Evolutionary conservation across 2,888 invertebrate species (phyloP).

Genomic region (Pristionchus entomophagus): DNA sequence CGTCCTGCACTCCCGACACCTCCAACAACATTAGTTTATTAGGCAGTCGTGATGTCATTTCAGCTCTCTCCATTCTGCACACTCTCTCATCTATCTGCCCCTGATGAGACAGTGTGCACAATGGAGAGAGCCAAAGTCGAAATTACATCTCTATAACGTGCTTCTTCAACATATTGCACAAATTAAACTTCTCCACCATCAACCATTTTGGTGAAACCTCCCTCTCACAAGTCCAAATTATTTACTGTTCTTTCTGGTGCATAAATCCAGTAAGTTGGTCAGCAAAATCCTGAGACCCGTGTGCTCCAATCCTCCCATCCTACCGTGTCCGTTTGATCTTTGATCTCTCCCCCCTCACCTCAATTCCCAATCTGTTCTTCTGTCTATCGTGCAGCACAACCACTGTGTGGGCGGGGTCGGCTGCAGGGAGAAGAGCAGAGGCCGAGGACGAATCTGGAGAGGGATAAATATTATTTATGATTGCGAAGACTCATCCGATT

Average conservation of each 20-base stretch:
- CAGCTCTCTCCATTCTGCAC: no score
- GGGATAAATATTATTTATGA: not conserved
- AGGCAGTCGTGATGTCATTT: no score
- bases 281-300: no score
- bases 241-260: no score
- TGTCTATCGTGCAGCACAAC: conserved; percentile 55
- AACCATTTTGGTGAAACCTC: not conserved
- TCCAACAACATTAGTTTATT: no score
- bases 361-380: conserved; percentile 58
- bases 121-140: no score
- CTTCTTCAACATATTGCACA: no score
- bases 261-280: no score
- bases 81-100: no score
- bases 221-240: not conserved
- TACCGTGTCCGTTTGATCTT: not conserved
- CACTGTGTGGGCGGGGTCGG: conserved; percentile 45
- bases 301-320: not conserved
- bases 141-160: no score
- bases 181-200: no score
- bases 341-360: conserved; percentile 51
- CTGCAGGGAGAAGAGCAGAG: not conserved
- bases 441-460: conserved; percentile 4
- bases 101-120: no score
- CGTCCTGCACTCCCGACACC: conserved; percentile 49
- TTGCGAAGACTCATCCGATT: not conserved